Conservation (phyloP, 2,888 invertebrate species). For the Slavum lentiscoides region DNA sequence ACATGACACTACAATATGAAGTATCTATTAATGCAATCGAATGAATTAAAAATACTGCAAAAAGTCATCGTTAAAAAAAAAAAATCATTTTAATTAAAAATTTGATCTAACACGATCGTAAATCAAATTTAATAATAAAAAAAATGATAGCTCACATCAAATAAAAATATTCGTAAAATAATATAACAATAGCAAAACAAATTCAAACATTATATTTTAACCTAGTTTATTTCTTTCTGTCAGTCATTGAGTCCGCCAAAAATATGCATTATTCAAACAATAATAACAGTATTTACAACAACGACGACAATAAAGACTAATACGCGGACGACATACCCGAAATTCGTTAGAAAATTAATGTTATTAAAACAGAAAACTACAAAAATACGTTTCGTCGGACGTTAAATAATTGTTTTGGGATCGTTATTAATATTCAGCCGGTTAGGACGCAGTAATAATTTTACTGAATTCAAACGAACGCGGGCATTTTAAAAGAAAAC, state of each 20-base stretch:
- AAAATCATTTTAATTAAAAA: too few relatives aligned
- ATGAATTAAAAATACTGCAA: too few relatives aligned
- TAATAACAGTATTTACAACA: background rate
- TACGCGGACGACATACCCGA: background rate
- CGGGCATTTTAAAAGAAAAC: background rate
- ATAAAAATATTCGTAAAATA: background rate
- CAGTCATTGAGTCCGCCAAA: background rate
- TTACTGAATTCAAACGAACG: background rate
- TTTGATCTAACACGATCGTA: too few relatives aligned
- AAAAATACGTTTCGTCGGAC: background rate
- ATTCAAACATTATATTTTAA: background rate
- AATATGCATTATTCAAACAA: background rate
- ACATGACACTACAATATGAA: too few relatives aligned
- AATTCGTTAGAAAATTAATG: background rate
- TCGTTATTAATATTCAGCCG: background rate
- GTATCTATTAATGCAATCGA: too few relatives aligned
- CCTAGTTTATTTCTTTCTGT: slow-evolving; percentile 3
- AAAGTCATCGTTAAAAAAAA: too few relatives aligned
- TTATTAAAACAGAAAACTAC: background rate
- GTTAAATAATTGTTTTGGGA: background rate
- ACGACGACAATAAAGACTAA: background rate
- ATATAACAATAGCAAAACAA: background rate
- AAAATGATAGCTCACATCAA: background rate
- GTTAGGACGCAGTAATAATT: too few relatives aligned
- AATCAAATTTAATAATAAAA: too few relatives aligned